phyloP scores from a whole-genome alignment of 1,140 invertebrate genomes.

The Ceratina australensis region DNA sequence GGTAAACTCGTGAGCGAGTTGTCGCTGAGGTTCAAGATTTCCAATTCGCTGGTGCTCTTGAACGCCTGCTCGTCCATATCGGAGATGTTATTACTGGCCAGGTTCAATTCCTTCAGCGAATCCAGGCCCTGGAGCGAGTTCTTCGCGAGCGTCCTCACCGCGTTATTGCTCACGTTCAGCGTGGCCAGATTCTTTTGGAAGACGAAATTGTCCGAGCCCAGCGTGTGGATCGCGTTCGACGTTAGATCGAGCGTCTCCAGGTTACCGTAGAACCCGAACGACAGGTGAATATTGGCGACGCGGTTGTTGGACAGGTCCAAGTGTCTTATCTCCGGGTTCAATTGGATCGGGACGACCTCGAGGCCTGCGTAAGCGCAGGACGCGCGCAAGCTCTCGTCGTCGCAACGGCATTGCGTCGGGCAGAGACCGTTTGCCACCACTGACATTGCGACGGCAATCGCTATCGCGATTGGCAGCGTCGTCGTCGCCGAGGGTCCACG shows the following conservation, averaged over 20 bases:
- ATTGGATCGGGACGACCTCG: slow-evolving; percentile 91
- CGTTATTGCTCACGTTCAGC: slow-evolving; percentile 89
- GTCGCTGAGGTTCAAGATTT: slow-evolving; percentile 86
- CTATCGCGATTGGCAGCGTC: slow-evolving; percentile 72
- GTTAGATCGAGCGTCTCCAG: slow-evolving; percentile 89
- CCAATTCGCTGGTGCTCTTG: slow-evolving; percentile 84
- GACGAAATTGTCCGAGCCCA: slow-evolving; percentile 90
- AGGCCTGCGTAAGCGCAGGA: slow-evolving; percentile 88
- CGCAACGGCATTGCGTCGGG: slow-evolving; percentile 89
- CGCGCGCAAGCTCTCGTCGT: slow-evolving; percentile 87
- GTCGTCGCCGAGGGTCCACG: slow-evolving; percentile 66
- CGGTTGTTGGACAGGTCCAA: slow-evolving; percentile 88
- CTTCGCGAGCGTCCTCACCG: slow-evolving; percentile 84
- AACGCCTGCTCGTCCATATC: slow-evolving; percentile 86
- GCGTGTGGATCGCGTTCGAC: slow-evolving; percentile 87
- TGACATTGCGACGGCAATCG: slow-evolving; percentile 72
- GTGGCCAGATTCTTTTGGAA: slow-evolving; percentile 85
- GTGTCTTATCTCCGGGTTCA: slow-evolving; percentile 90
- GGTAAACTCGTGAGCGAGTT: slow-evolving; percentile 88
- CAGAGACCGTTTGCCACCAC: slow-evolving; percentile 82
- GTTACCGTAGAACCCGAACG: slow-evolving; percentile 89
- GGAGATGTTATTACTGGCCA: slow-evolving; percentile 89
- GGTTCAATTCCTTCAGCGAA: slow-evolving; percentile 84
- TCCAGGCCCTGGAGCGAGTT: slow-evolving; percentile 88
- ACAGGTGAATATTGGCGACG: slow-evolving; percentile 86